Conservation (phyloP, 2,113 vertebrate genomes). For the Ptilorrhoa leucosticta region DNA sequence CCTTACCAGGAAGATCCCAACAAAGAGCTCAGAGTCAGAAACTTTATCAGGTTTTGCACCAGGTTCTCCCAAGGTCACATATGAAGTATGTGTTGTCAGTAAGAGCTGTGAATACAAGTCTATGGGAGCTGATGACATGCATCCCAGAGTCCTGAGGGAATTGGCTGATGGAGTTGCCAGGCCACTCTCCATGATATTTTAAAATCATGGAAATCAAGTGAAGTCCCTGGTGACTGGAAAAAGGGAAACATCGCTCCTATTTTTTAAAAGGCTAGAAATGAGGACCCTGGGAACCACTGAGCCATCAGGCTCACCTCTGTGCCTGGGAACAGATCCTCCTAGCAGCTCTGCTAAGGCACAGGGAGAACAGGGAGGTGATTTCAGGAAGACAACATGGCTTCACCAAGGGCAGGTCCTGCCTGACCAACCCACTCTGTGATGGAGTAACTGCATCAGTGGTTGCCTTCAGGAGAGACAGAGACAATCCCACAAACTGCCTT, state of each 20-base stretch:
- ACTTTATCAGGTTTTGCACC: background rate
- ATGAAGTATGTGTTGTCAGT: background rate
- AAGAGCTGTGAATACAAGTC: background rate
- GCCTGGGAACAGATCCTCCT: background rate
- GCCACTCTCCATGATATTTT: background rate
- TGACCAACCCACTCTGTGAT: fast-evolving
- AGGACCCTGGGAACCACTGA: background rate
- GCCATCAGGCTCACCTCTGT: background rate
- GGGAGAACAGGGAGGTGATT: background rate
- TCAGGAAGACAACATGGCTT: background rate
- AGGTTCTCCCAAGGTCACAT: background rate
- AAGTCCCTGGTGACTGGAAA: background rate
- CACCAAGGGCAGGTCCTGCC: background rate
- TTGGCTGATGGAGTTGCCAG: background rate
- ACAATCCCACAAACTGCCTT: background rate
- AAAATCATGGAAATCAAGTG: background rate
- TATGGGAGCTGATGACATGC: background rate
- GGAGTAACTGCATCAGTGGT: background rate
- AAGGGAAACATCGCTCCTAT: background rate
- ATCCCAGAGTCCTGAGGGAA: background rate
- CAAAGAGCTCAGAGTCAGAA: background rate
- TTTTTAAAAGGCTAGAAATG: background rate
- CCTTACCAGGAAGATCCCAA: background rate
- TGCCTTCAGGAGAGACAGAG: background rate
- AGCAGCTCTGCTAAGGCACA: background rate